Conservation (phyloP, 2,797 vertebrate genomes). For the Masticophis lateralis region DNA sequence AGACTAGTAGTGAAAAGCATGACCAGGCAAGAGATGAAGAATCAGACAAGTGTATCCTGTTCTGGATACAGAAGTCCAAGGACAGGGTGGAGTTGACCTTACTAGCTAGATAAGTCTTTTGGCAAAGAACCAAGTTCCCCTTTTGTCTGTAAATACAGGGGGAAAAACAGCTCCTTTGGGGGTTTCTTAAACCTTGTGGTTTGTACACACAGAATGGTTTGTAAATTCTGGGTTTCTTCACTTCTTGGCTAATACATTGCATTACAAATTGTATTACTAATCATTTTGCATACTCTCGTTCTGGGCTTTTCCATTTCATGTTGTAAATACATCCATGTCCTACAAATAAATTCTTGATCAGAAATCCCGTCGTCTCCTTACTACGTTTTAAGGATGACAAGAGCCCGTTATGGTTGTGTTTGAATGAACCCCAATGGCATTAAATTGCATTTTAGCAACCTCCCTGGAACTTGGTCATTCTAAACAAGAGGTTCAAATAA, state of each 20-base stretch:
- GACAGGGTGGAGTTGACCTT: background rate
- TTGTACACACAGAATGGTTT: background rate
- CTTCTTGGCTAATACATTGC: constrained; percentile 15
- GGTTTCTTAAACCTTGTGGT: constrained; percentile 23
- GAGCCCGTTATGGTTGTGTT: constrained; percentile 28
- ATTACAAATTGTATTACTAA: background rate
- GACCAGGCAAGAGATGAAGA: background rate
- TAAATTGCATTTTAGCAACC: constrained; percentile 41
- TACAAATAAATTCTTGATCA: constrained; percentile 13
- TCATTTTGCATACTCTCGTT: background rate
- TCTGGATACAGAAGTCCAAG: background rate
- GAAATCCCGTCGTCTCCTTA: background rate
- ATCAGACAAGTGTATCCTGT: background rate
- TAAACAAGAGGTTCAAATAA: constrained; percentile 38
- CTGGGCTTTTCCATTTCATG: background rate
- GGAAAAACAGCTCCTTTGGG: background rate
- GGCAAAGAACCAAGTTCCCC: background rate
- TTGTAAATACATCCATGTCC: background rate
- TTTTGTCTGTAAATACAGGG: background rate
- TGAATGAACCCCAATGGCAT: constrained; percentile 46
- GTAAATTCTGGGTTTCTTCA: constrained; percentile 33
- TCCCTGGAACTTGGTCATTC: constrained; percentile 14
- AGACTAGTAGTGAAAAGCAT: background rate
- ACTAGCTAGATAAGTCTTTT: background rate
- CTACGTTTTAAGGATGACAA: constrained; percentile 36